Base-by-base conservation (phyloP, 2,888 invertebrate genomes). In the Eurytoma californica region DNA sequence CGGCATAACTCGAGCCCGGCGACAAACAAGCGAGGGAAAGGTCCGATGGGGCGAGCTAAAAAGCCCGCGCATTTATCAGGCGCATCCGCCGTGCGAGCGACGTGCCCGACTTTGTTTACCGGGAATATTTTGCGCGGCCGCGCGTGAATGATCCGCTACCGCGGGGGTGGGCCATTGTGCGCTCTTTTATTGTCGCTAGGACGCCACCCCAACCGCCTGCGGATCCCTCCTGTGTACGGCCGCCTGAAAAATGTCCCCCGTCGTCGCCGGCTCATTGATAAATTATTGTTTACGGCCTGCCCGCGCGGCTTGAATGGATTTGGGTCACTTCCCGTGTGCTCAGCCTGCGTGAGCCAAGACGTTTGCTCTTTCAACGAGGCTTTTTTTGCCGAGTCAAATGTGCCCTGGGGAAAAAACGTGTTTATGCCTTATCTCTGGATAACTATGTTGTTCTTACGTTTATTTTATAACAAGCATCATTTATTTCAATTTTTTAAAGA, bases 261-360 rank as follows among this genome's bases (percentile, higher is more conserved):
- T 14, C 9, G 24, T 3, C 28, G 39, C 28, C 12, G 14, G 57
- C 57, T 69, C 57, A 20, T 58, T 58, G 69, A 69, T 69, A 47
- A 69, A 69, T 69, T 69, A 47, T 69, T 69, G n/a, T 58, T 67
- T 53, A 51, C 13, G 65, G 30, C 30, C 14, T 28, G 53, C 24
- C 28, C 14, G 20, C 13, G 53, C 5, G 28, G 67, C 53, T 18
- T 53, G 30, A 68, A 55, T 30, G 55, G 68, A 68, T 55, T 30
- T 68, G 68, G 68, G 55, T 68, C 67, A 67, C 24, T 67, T 51
- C 51, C 9, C 7, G 7, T 1, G 66, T 9, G n/a, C 39, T 9
- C 9, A 9, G 7, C 39, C 39, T 39, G 39, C 39, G 39, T 39
- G 39, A 39, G 39, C 9, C 39, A 39, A 39, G 53, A 53, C n/a